Evolutionary conservation across 2,113 vertebrate species (phyloP), one percentile per base, ranked within the genome.

Genomic region (Phalacrocorax brasilianus): DNA sequence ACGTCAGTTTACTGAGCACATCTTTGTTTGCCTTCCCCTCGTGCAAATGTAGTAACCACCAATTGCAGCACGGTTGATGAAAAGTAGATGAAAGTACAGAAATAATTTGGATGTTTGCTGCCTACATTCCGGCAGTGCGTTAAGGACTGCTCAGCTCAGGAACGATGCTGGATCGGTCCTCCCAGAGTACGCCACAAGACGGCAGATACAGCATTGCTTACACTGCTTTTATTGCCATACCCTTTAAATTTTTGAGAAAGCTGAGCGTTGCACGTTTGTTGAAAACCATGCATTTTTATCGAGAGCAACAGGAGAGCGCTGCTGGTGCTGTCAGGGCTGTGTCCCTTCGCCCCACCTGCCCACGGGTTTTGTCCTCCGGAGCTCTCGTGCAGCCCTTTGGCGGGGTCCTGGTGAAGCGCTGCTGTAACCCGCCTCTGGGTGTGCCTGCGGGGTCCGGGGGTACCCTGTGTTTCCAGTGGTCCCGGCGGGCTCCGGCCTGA

Each of bases 121-220:
- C 10, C 32, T 30, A 15, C 42, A 1, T 47, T 24, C 50, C 67
- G 13, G 76, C 50, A 23, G 26, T 0, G 18, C 2, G 17, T 6
- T 17, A 11, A 17, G 38, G 53, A 23, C 56, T 23, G 28, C 33
- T 23, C n/a, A n/a, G 2, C 44, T 50, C 45, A 8, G 18, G 8
- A 17, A 3, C 4, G 9, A 8, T 0, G 14, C 14, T 4, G 8
- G 5, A 0, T 18, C 3, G 33, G 26, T n/a, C 38, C 85, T 70
- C 17, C 45, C 40, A 7, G 32, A 19, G 32, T 1, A 2, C 0
- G 4, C 55, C 14, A 1, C n/a, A 9, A 14, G 61, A 14, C 4
- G n/a, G 8, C 8, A 8, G 62, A 5, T 6, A 1, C 14, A 12
- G 4, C 50, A 2, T 13, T 6, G 61, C 72, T 10, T 4, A 4